Base-by-base conservation (phyloP, 2,888 invertebrate genomes). In the Steinernema hermaphroditum region DNA sequence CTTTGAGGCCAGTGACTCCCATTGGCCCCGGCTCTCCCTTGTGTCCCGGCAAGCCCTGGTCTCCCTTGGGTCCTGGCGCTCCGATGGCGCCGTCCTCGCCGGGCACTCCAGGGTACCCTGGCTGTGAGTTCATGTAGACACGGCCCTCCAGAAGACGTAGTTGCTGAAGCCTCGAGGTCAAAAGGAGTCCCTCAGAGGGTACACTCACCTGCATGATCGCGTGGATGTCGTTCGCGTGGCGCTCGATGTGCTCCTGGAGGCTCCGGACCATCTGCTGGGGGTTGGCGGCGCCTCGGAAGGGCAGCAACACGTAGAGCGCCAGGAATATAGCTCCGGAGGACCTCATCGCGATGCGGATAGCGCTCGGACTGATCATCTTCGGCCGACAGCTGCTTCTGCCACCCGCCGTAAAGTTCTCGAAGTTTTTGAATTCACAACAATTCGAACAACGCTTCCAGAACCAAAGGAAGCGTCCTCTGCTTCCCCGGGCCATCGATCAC, bases 1-100 rank as follows among this genome's bases (percentile, higher is more conserved):
- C 82, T 57, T 82, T 82, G 69, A 79, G 68, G 54, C 82, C 82
- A 9, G 82, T 80, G 0, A 72, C 73, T 69, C 82, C 82, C 16
- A 70, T 71, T 1, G 74, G 74, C 27, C 82, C 82, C 24, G 50
- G 41, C 24, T 82, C 82, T 71, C 82, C 82, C 54, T 82, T 82
- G 70, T 75, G 77, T 9, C 82, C 81, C 1, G 81, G 82, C 70
- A 81, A 81, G 2, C 82, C 81, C 81, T 81, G 41, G 68, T 69
- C 49, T 34, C n/a, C 72, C 68, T 69, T 72, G 49, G 22, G n/a
- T 69, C 27, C 72, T 29, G 46, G 43, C 14, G 62, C 29, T 4
- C 72, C 69, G 27, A 46, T 27, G 24, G 44, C 24, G 12, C 69
- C 72, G 41, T 41, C 43, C 19, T 41, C 43, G 14, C 69, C 69